Evolutionary conservation across 2,888 invertebrate species (phyloP), one percentile per base, ranked within the genome.

Genomic region (Euproctis similis): DNA sequence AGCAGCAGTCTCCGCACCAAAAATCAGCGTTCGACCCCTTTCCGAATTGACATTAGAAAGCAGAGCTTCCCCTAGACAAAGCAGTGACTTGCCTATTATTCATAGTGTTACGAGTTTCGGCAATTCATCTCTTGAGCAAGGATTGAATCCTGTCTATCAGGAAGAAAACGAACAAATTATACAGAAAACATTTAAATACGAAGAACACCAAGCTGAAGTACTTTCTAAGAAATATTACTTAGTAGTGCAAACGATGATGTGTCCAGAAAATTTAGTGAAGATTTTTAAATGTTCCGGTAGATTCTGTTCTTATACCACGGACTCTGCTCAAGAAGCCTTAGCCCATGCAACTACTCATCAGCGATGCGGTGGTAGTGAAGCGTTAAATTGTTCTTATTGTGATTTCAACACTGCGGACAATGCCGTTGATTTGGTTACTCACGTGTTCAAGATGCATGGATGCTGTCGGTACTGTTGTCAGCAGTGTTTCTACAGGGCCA

Each of bases 401-500:
- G 71, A 76, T 19, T 80, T 72, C 28, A 67, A 78, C 12, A 62
- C 76, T 3, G 43, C 52, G 2, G 51, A 60, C 20, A 46, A 76
- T 52, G 56, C 73, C 34, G 67, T 71, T 31, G 52, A 80, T 18
- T 59, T 90, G 44, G 77, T 86, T 21, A 66, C 73, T 28, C 92
- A 92, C 56, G 84, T 91, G 8, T 84, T 88, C 26, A 82, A 86
- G 12, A 76, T 76, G 17, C 92, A 93, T 50, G 85, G 84, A 0
- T 69, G 78, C 29, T 89, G 91, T 48, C 73, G 80, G 13, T 91
- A 71, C 48, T 87, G 88, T 14, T 93, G 93, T 50, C 74, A 71
- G 2, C 81, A 86, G 42, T 93, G 93, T 53, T 88, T 92, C 50
- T 92, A 92, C 59, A 76, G 92, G 26, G 88, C 89, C 0, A 69